Evolutionary conservation across 2,113 vertebrate species (phyloP).

Genomic region (Alethe diademata): DNA sequence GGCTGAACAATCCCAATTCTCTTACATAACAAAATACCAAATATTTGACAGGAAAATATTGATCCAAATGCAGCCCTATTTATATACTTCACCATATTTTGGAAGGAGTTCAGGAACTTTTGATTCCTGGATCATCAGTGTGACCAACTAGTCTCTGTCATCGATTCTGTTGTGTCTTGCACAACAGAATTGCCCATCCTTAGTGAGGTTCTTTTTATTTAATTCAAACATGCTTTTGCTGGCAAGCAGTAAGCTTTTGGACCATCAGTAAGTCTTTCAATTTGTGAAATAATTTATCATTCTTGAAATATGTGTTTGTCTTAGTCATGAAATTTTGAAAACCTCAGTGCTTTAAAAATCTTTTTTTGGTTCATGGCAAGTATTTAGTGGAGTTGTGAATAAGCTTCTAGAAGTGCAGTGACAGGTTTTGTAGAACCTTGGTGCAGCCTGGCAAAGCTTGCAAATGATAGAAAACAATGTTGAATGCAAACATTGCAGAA

Average conservation of each 20-base stretch:
- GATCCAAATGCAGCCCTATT: neutral
- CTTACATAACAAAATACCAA: neutral
- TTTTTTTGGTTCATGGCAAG: neutral
- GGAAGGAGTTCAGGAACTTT: neutral
- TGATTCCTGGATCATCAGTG: neutral
- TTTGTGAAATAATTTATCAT: neutral
- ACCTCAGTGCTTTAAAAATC: neutral
- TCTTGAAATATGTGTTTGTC: neutral
- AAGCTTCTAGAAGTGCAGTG: neutral
- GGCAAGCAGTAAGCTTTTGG: neutral
- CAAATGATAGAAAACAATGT: neutral
- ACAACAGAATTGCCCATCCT: neutral
- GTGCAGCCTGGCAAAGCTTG: neutral
- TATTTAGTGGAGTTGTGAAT: neutral
- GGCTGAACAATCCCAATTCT: neutral
- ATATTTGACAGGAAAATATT: neutral
- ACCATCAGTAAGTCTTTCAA: neutral
- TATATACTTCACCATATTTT: neutral
- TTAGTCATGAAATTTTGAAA: neutral
- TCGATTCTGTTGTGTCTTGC: neutral
- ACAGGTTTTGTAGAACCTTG: neutral
- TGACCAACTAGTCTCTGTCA: neutral
- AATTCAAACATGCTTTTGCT: neutral
- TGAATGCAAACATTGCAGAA: neutral
- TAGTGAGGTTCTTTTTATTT: neutral